Base-by-base conservation (phyloP, 2,888 invertebrate genomes). In the Ariolimax columbianus region DNA sequence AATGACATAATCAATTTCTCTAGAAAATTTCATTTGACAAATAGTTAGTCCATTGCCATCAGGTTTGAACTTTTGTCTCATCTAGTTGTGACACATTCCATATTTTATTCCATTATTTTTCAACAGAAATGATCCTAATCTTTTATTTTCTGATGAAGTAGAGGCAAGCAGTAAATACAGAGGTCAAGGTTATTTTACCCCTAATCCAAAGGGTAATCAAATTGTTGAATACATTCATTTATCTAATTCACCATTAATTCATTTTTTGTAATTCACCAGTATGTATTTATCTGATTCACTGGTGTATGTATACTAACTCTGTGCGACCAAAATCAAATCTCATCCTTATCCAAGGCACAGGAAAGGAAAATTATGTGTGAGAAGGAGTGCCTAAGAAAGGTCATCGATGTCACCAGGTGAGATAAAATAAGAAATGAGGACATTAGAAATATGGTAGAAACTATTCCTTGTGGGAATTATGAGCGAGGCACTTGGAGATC, bases 101-200 rank as follows among this genome's bases (percentile, higher is more conserved):
- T 6, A 40, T 23, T 26, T 38, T 38, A 26, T n/a, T n/a, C 9
- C 19, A 14, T 73, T 47, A 51, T 51, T 40, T 72, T 75, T 51
- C 75, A 3, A 11, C 85, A 90, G 89, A 73, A 84, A 82, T 68
- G 92, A 93, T 86, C 89, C 89, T 2, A 92, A 92, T 80, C 88
- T 93, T 36, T 88, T 91, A 83, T 93, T 90, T 82, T 84, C 89
- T 77, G 93, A 93, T 89, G 93, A 93, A 84, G 87, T 90, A 26
- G 93, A 93, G 23, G 93, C 93, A 0, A 93, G 92, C 88, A 91
- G 90, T 30, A 92, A 93, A 78, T 93, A 92, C 87, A 93, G 91
- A 88, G 91, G 91, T 78, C 91, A 91, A 82, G 93, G 93, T 3
- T 91, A 91, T 83, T 93, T 93, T 85, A 94, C 94, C 7, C 91